Evolutionary conservation across 2,113 vertebrate genomes (phyloP).

Genomic region (Mola mola): DNA sequence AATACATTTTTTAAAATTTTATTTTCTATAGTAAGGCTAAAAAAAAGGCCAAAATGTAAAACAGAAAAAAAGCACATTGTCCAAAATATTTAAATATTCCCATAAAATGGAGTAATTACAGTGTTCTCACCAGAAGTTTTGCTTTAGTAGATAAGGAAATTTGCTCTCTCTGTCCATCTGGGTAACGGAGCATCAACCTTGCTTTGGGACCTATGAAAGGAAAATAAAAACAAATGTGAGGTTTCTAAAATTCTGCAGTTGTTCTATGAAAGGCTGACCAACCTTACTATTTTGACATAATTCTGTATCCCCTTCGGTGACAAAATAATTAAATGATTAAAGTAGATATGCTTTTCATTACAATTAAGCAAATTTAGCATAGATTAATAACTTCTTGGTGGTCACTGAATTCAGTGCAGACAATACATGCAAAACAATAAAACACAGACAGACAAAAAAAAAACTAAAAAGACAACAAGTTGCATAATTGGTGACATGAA

Average conservation of each 20-base stretch:
- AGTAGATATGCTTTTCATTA: no score
- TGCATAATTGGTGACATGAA: no score
- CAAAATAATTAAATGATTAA: no score
- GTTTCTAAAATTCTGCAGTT: not conserved
- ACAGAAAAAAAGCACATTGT: not conserved
- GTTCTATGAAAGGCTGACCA: not conserved
- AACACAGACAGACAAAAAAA: no score
- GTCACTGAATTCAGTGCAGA: no score
- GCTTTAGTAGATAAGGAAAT: slow-evolving; percentile 95
- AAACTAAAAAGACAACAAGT: no score
- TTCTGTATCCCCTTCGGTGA: not conserved
- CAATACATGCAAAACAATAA: no score
- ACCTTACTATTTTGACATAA: not conserved
- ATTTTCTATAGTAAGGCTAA: no score
- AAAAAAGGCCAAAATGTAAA: no score
- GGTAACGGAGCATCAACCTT: slow-evolving; percentile 97
- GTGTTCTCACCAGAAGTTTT: slow-evolving; percentile 90
- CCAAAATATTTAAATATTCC: not conserved
- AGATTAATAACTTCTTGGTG: no score
- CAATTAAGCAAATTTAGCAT: no score
- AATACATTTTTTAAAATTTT: no score
- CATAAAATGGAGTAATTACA: not conserved
- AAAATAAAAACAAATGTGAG: slow-evolving; percentile 1
- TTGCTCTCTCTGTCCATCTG: slow-evolving; percentile 97
- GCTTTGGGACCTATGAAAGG: slow-evolving; percentile 91